Conservation (phyloP, 64 coral and sea anemone genomes). For the Stichodactyla helianthus region DNA sequence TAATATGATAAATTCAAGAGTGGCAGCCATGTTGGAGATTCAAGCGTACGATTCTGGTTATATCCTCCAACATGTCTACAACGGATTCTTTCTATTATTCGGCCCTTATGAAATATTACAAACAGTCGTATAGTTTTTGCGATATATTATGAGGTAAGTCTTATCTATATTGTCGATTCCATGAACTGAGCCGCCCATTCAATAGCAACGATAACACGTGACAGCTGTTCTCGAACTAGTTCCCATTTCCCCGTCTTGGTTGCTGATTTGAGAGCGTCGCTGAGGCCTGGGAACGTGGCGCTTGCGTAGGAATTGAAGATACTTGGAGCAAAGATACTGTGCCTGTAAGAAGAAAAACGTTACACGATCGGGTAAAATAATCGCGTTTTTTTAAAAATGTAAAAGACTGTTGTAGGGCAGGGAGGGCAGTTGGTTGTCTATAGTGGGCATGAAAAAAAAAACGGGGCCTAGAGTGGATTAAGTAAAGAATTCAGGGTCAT, state of each 20-base stretch:
- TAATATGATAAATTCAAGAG: too few relatives aligned
- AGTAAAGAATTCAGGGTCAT: too few relatives aligned
- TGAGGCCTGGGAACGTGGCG: constrained; percentile 78
- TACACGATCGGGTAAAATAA: too few relatives aligned
- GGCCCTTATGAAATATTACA: neutral
- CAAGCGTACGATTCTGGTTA: too few relatives aligned
- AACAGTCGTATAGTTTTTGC: neutral
- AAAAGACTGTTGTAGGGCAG: too few relatives aligned
- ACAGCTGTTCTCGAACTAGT: constrained; percentile 59
- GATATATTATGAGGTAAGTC: neutral
- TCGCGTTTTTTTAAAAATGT: too few relatives aligned
- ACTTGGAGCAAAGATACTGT: constrained; percentile 84
- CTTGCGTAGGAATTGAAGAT: constrained; percentile 75
- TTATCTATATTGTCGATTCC: constrained; percentile 5
- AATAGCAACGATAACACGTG: constrained; percentile 49
- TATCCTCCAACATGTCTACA: too few relatives aligned
- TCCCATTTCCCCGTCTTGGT: constrained; percentile 49
- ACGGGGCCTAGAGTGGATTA: too few relatives aligned
- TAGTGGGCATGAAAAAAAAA: too few relatives aligned
- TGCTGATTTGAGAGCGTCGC: constrained; percentile 56
- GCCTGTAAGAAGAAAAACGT: constrained; percentile 39
- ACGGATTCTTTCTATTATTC: too few relatives aligned
- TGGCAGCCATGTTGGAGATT: too few relatives aligned
- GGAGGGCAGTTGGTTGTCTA: too few relatives aligned
- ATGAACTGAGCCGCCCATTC: constrained; percentile 83